Conservation (phyloP, 2,888 invertebrate species). For the Lasioglossum marginatum region DNA sequence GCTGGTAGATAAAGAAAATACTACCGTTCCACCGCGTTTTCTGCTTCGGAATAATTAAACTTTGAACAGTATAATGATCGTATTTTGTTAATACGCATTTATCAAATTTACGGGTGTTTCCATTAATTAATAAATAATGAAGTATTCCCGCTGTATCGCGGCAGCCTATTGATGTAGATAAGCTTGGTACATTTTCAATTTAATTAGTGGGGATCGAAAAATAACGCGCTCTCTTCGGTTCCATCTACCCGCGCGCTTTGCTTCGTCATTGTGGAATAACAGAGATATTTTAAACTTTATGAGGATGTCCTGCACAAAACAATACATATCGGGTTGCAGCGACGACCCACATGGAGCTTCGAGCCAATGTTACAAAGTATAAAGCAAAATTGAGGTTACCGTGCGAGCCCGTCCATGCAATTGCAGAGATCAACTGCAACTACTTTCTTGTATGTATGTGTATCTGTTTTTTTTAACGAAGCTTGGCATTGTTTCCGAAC, state of each 20-base stretch:
- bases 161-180: not conserved
- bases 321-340: not conserved
- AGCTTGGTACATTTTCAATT: not conserved
- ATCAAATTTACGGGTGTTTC: not conserved
- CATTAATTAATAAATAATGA: not conserved
- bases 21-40: not conserved
- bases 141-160: not conserved
- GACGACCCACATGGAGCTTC: not conserved
- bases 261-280: not conserved
- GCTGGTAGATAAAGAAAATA: not conserved
- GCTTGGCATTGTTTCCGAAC: not conserved
- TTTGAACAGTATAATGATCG: not conserved
- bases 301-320: not conserved
- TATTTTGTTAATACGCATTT: not conserved
- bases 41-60: not conserved
- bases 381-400: not conserved
- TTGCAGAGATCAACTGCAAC: not conserved
- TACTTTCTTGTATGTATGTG: not conserved
- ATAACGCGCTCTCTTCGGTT: not conserved
- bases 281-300: constrained; percentile 7
- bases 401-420: not conserved
- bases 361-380: not conserved
- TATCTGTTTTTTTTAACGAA: not conserved
- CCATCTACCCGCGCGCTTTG: not conserved
- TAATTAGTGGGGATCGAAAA: not conserved